These are phyloP conservation scores for Zoroaster sp. DNA, from an alignment of 53 echinoderm and acorn worm species.

Conservation along the genomic window DNA sequence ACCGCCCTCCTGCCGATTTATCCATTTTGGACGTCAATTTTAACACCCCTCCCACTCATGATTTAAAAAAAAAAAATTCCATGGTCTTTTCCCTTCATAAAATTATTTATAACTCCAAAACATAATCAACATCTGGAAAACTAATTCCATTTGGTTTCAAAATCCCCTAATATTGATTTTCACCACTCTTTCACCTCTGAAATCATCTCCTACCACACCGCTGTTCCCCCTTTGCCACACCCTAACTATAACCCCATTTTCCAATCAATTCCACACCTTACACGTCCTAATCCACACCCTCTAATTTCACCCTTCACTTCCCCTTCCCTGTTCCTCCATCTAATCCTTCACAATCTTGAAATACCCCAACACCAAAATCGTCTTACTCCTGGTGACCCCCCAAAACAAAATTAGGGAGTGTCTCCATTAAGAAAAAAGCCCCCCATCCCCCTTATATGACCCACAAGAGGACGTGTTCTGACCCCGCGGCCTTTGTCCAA, in stretches of 20 bases:
- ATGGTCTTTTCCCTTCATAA: not conserved
- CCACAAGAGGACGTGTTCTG: constrained; percentile 88
- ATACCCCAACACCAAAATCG: not conserved
- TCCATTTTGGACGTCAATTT: not conserved
- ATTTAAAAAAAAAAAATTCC: no score
- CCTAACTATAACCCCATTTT: not conserved
- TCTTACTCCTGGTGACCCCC: not conserved
- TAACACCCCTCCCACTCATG: not conserved
- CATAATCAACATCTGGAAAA: not conserved
- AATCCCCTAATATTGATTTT: not conserved
- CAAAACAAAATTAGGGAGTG: constrained; percentile 8
- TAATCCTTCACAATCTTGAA: not conserved
- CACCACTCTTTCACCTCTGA: not conserved
- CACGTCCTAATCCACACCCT: not conserved
- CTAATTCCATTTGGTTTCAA: not conserved
- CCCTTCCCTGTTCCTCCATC: not conserved
- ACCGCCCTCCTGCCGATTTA: not conserved
- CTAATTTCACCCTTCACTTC: no score
- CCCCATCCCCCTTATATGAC: constrained; percentile 69
- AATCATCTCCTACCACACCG: not conserved
- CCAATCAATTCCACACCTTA: not conserved
- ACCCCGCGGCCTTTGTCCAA: constrained; percentile 78
- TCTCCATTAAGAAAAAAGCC: constrained; percentile 72
- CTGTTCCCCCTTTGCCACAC: not conserved
- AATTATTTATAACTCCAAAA: not conserved